Base-by-base conservation (phyloP, 2,797 vertebrate species). In the Poliocrania exsul region DNA sequence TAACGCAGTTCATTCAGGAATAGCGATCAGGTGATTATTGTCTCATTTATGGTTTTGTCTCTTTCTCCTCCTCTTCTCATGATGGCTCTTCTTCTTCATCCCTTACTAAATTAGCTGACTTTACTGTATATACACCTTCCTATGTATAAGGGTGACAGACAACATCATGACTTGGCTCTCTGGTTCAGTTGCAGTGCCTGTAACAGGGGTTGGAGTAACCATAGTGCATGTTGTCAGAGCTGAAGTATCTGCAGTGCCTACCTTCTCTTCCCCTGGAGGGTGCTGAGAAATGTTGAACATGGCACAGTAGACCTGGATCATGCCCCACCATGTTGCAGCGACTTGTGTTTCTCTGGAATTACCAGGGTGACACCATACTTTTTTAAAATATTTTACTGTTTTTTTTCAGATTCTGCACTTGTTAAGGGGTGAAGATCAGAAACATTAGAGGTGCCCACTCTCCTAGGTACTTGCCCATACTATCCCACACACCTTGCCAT, bases 401-500 rank as follows among this genome's bases (percentile, higher is more conserved):
- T 15, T 64, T 53, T 89, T 57, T 8, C 20, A 89, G 50, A 33
- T 64, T 57, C 24, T 33, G 16, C 16, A 18, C 14, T 51, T 70
- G 42, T 46, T 82, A 24, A 46, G 50, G n/a, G 6, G 1, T 75
- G 24, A 60, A 42, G 7, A 49, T 69, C 7, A 16, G 56, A 69
- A 69, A 37, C 16, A 8, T 3, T 49, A 16, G 31, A 54, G 20
- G 26, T 44, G 8, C 8, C 5, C 37, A 33, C 28, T 31, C 20
- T 70, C 44, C 57, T 33, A 44, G 5, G 19, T 62, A 49, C n/a
- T 70, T 70, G 19, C 11, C 23, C 20, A 11, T 11, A 37, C 3
- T 15, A 38, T 29, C 50, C 28, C 16, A 44, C 5, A 10, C 4
- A 56, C 9, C 13, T 28, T 89, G 10, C 13, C 0, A 0, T 4